A percentile compares a stretch with the other conserved stretches of the same genome.
Conservation (phyloP, 2,888 invertebrate genomes). For the Seira ritae region DNA sequence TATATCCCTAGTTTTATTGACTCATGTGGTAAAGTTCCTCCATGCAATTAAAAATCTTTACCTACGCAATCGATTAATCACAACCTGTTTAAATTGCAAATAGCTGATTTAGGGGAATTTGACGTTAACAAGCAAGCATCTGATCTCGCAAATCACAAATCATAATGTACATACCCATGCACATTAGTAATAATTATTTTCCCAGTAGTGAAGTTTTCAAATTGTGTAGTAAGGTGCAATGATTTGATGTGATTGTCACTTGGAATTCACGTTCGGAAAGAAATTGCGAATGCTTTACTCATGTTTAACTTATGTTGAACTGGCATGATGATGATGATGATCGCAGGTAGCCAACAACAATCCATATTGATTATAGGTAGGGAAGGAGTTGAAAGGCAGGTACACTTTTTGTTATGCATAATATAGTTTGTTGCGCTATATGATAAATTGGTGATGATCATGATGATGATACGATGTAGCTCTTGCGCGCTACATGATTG, state of each 20-base stretch:
- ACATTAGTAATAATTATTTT: background rate
- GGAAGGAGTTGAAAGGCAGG: conserved; percentile 22
- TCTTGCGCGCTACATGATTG: conserved; percentile 21
- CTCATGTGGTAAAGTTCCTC: conserved; percentile 3
- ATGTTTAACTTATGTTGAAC: conserved; percentile 30
- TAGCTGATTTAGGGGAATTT: conserved; percentile 18
- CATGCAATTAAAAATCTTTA: conserved; percentile 19
- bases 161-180: background rate
- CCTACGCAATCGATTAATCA: conserved; percentile 1
- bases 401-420: background rate
- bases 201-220: background rate
- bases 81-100: conserved; percentile 6
- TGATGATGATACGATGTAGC: conserved; percentile 17
- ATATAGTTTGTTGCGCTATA: background rate
- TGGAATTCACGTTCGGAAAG: background rate
- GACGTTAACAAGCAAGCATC: background rate
- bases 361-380: background rate
- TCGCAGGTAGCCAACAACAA: conserved; percentile 31
- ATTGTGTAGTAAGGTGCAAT: background rate
- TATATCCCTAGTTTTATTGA: conserved; percentile 14
- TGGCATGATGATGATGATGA: too few relatives aligned
- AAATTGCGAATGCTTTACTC: background rate
- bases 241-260: background rate
- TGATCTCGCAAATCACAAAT: conserved; percentile 10
- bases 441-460: background rate